Percentiles rank a stretch among this genome's conserved stretches.
phyloP scores from a whole-genome alignment of 2,113 vertebrate species.

The Phyllostomus discolor region DNA sequence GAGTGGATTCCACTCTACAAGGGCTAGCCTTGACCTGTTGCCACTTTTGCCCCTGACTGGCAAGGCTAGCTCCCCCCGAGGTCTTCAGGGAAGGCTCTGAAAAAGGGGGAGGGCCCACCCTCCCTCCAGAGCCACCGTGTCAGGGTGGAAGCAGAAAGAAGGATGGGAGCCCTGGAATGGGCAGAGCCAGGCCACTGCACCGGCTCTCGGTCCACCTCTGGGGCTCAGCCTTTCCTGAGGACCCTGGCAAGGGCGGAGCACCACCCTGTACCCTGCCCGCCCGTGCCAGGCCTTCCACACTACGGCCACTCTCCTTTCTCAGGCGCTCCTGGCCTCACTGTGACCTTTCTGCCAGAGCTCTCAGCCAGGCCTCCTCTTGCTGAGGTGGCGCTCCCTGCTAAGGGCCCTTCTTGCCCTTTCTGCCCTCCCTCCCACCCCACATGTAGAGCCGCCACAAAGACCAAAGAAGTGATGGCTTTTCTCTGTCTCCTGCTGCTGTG shows the following conservation, averaged over 20 bases:
- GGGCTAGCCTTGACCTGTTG: slow-evolving; percentile 28
- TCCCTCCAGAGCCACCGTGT: slow-evolving; percentile 2
- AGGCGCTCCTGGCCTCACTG: slow-evolving; percentile 73
- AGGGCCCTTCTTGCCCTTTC: slow-evolving; percentile 54
- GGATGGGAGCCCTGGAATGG: neutral
- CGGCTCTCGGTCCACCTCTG: neutral
- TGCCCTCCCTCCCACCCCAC: slow-evolving; percentile 23
- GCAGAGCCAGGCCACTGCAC: neutral
- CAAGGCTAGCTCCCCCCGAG: neutral
- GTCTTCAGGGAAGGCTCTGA: slow-evolving; percentile 47
- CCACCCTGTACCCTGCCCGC: neutral
- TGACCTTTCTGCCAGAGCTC: slow-evolving; percentile 74
- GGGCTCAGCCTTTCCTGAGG: slow-evolving; percentile 36
- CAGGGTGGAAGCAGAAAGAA: neutral
- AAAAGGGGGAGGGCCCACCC: neutral
- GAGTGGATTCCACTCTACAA: neutral
- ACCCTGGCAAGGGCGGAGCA: slow-evolving; percentile 21
- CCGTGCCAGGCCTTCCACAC: slow-evolving; percentile 32
- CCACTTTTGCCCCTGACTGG: neutral
- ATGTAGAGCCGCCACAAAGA: slow-evolving; percentile 74
- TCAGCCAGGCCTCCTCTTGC: slow-evolving; percentile 54
- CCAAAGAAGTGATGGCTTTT: slow-evolving; percentile 75
- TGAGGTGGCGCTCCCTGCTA: slow-evolving; percentile 52
- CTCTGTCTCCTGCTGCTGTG: slow-evolving; percentile 76
- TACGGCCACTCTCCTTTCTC: slow-evolving; percentile 39